Evolutionary conservation across 1,140 invertebrate genomes (phyloP).

Genomic region (Drosophila chauvacae): DNA sequence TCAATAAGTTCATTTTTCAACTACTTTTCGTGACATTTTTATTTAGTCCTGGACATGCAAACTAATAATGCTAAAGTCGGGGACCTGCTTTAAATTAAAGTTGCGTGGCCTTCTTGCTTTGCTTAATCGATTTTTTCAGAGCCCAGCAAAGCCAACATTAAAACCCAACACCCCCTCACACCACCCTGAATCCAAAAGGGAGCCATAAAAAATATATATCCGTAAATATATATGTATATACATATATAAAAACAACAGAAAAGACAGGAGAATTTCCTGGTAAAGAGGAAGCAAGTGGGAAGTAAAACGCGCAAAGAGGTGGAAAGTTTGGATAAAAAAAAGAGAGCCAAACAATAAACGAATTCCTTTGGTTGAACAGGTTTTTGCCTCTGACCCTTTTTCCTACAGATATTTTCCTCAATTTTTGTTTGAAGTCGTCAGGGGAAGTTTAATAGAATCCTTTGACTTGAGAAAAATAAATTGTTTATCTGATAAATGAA

Average conservation of each 20-base stretch:
- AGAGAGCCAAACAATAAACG: constrained; percentile 31
- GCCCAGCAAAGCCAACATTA: constrained; percentile 21
- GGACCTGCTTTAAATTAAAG: constrained; percentile 45
- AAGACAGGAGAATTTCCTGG: constrained; percentile 23
- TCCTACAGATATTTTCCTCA: neutral
- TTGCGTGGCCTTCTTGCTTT: constrained; percentile 21
- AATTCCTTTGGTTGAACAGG: constrained; percentile 35
- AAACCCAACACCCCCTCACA: constrained; percentile 7
- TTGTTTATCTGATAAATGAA: constrained; percentile 9
- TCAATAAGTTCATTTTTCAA: constrained; percentile 61
- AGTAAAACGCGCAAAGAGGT: constrained; percentile 7
- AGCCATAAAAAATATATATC: constrained; percentile 40
- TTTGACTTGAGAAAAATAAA: constrained; percentile 9
- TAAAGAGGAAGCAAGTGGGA: neutral
- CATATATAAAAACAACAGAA: constrained; percentile 14
- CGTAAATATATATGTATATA: constrained; percentile 29
- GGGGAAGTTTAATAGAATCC: constrained; percentile 13
- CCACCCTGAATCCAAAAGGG: constrained; percentile 12
- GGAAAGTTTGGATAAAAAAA: constrained; percentile 30
- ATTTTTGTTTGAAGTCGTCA: neutral
- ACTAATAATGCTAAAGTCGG: neutral
- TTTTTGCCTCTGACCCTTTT: constrained; percentile 18
- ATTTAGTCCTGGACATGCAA: constrained; percentile 4
- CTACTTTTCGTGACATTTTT: constrained; percentile 28
- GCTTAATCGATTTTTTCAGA: constrained; percentile 53